Evolutionary conservation across 2,888 invertebrate species (phyloP).

Genomic region (Chalcis sispes): DNA sequence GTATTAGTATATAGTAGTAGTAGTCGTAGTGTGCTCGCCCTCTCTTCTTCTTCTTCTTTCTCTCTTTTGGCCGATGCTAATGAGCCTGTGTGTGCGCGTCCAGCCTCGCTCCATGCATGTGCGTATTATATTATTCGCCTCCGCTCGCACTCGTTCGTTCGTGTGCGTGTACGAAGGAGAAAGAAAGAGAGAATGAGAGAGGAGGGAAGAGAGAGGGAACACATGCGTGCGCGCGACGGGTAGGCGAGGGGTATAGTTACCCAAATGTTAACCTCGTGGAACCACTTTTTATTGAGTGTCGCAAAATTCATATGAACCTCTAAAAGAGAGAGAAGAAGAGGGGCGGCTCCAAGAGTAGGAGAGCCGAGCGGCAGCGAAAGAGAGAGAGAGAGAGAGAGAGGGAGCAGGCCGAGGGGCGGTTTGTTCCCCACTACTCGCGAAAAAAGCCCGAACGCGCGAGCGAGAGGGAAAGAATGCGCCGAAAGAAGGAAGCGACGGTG

Average conservation of each 20-base stretch:
- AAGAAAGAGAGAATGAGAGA: conserved; percentile 33
- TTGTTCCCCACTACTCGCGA: background rate
- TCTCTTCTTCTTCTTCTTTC: conserved; percentile 56
- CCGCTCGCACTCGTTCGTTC: conserved; percentile 36
- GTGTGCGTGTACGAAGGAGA: conserved; percentile 51
- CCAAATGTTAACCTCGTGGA: conserved; percentile 80
- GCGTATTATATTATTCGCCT: conserved; percentile 52
- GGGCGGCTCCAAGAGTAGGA: conserved; percentile 53
- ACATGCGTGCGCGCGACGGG: conserved; percentile 65
- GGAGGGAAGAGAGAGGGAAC: conserved; percentile 36
- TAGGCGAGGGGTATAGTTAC: conserved; percentile 76
- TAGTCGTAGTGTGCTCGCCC: conserved; percentile 51
- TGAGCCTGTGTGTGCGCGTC: conserved; percentile 62
- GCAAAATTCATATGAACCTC: conserved; percentile 81
- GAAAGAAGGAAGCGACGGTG: conserved; percentile 58
- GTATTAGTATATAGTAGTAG: conserved; percentile 56
- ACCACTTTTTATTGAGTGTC: conserved; percentile 81
- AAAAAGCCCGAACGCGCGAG: conserved; percentile 7
- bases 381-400: conserved; percentile 48
- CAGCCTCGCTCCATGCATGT: conserved; percentile 56
- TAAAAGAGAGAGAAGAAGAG: conserved; percentile 67
- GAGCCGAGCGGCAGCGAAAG: conserved; percentile 48
- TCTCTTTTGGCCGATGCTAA: conserved; percentile 60
- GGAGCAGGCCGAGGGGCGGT: conserved; percentile 13
- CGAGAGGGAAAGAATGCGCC: conserved; percentile 55